Evolutionary conservation across 1,140 invertebrate species (phyloP), one percentile per base, ranked within the genome.

Genomic region (Drosophila watanabei): DNA sequence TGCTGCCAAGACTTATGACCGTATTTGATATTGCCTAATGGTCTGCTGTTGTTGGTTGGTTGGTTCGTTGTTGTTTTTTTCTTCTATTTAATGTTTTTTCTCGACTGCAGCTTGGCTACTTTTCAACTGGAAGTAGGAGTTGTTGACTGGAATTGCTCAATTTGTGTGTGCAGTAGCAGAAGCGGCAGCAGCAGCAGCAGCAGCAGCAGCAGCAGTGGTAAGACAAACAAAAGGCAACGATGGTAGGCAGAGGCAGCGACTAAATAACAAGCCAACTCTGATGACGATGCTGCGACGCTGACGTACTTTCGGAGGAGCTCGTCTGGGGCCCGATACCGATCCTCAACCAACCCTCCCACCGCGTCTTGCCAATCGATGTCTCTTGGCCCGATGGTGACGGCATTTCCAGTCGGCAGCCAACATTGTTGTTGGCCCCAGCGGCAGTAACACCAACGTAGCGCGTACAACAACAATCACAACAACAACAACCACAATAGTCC

Each of bases 71-170:
- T 2, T 46, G 30, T 51, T n/a, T 20, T 20, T 20, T 63, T 80
- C 75, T 88, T 88, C 84, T 80, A 88, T 88, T 88, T 80, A 88
- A 80, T 88, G 64, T 80, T 88, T 88, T 82, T 88, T 77, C 73
- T 65, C 68, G 68, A 51, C 65, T 89, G 84, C 86, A 76, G 79
- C 75, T 77, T 90, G 82, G 86, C 75, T 90, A 82, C 79, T 89
- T 89, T 82, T 90, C 86, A 89, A 79, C 79, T 80, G 80, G 86
- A 89, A 90, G 86, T 90, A 90, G 86, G 82, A 89, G 87, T 89
- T 90, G 79, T 90, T 89, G 79, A 90, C 86, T 89, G 70, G 86
- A 86, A 89, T 90, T 89, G 86, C 86, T 89, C 86, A 90, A 89
- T 89, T 89, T 89, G 86, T 90, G 86, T 85, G 82, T 82, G 79